Percentiles rank a stretch among this genome's conserved stretches.
These are phyloP conservation scores for Brachymystax lenok DNA, from an alignment of 2,797 vertebrate species.

Conservation along the genomic window DNA sequence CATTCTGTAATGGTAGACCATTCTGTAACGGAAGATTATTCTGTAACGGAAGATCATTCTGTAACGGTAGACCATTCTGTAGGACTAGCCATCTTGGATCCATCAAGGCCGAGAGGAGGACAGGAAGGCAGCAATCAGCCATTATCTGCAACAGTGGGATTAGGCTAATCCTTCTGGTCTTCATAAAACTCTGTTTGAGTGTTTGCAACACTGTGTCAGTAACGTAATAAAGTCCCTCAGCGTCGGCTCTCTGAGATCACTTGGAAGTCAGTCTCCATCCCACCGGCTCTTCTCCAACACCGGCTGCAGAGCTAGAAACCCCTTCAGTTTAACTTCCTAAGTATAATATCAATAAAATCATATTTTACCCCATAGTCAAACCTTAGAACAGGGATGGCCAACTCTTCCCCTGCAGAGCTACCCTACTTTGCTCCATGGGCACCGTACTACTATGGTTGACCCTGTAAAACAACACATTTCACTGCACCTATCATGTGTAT, in stretches of 20 bases:
- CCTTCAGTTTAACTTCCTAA: neutral
- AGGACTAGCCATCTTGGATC: constrained; percentile 26
- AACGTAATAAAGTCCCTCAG: constrained; percentile 52
- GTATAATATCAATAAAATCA: too few species aligned
- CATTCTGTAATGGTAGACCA: too few species aligned
- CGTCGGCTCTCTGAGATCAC: constrained; percentile 28
- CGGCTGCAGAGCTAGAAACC: neutral
- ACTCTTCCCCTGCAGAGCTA: neutral
- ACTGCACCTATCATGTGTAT: too few species aligned
- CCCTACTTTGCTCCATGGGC: too few species aligned
- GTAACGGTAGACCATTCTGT: too few species aligned
- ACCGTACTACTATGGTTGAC: too few species aligned
- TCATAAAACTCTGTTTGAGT: constrained; percentile 39
- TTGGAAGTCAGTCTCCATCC: constrained; percentile 25
- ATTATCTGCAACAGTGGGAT: constrained; percentile 59
- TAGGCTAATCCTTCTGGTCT: constrained; percentile 60
- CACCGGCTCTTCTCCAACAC: neutral
- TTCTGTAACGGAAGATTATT: too few species aligned
- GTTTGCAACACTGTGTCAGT: constrained; percentile 41
- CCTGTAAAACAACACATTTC: too few species aligned
- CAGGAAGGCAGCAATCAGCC: constrained; percentile 61
- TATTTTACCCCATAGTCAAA: neutral
- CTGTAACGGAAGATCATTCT: too few species aligned
- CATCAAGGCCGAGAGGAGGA: constrained; percentile 31
- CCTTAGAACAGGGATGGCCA: neutral